phyloP scores from a whole-genome alignment of 2,888 invertebrate genomes.

The Baccha elongata region DNA sequence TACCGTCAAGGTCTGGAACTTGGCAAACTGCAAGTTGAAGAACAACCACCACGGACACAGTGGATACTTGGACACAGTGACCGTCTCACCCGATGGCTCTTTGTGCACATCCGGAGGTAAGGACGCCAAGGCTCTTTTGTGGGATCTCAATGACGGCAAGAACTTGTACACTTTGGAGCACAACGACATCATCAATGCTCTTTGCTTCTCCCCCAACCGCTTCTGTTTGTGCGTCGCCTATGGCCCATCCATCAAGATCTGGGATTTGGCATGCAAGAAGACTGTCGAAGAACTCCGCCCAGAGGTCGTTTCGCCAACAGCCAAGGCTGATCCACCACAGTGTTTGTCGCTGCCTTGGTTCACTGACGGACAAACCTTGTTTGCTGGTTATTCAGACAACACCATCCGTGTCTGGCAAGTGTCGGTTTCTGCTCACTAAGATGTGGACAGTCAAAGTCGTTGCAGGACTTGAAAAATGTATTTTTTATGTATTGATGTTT shows the following conservation, averaged over 20 bases:
- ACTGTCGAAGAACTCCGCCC: constrained; percentile 99
- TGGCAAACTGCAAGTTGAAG: constrained; percentile 99
- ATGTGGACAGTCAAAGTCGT: neutral
- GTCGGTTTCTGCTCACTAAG: constrained; percentile 77
- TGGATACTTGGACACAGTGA: constrained; percentile 98
- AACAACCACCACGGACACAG: constrained; percentile 98
- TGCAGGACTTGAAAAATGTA: constrained; percentile 8
- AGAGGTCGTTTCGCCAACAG: constrained; percentile 91
- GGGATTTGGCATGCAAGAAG: constrained; percentile 99
- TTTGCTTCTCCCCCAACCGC: constrained; percentile 99
- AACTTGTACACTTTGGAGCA: constrained; percentile 99
- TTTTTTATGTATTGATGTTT: constrained; percentile 75
- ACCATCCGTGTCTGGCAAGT: constrained; percentile 99
- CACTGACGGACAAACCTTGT: constrained; percentile 98
- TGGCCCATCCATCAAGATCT: constrained; percentile 98
- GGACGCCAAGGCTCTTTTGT: constrained; percentile 99
- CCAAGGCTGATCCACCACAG: constrained; percentile 96
- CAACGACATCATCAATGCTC: constrained; percentile 98
- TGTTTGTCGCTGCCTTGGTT: constrained; percentile 99
- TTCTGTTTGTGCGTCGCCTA: constrained; percentile 99
- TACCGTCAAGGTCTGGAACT: constrained; percentile 98
- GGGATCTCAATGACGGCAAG: constrained; percentile 99
- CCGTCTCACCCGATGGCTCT: constrained; percentile 99
- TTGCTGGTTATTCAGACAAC: constrained; percentile 99
- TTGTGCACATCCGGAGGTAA: constrained; percentile 99